Evolutionary conservation across 2,797 vertebrate species (phyloP).

Genomic region (Pristis pectinata): DNA sequence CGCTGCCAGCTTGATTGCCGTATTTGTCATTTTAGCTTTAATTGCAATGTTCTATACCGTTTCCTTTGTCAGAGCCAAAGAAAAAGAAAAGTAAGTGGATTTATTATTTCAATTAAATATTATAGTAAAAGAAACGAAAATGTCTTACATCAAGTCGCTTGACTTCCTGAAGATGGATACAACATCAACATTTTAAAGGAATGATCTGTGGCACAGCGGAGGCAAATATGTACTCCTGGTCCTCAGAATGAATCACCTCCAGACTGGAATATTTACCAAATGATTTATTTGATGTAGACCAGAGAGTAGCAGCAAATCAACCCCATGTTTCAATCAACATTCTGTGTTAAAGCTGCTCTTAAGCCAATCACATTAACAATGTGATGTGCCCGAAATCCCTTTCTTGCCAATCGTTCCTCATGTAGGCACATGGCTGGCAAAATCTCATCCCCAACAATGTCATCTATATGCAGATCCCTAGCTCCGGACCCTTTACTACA

Average conservation of each 20-base stretch:
- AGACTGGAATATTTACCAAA: neutral
- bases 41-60: conserved; percentile 36
- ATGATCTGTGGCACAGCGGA: neutral
- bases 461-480: neutral
- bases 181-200: neutral
- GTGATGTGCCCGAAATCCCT: neutral
- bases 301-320: neutral
- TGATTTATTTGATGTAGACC: neutral
- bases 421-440: no score
- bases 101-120: neutral
- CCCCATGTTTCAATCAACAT: neutral
- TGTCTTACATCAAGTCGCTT: neutral
- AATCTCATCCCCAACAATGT: neutral
- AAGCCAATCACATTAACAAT: no score
- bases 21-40: conserved; percentile 34
- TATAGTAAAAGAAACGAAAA: neutral
- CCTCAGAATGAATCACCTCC: neutral
- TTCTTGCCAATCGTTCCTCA: neutral
- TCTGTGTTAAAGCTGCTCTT: no score
- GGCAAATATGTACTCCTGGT: neutral
- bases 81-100: conserved; percentile 30
- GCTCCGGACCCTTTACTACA: neutral
- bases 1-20: conserved; percentile 27
- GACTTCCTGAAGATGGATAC: no score
- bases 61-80: conserved; percentile 26